A percentile compares a stretch with the other conserved stretches of the same genome.
These are phyloP conservation scores for Lumbricus terrestris DNA, from an alignment of 2,888 invertebrate species.

Conservation along the genomic window DNA sequence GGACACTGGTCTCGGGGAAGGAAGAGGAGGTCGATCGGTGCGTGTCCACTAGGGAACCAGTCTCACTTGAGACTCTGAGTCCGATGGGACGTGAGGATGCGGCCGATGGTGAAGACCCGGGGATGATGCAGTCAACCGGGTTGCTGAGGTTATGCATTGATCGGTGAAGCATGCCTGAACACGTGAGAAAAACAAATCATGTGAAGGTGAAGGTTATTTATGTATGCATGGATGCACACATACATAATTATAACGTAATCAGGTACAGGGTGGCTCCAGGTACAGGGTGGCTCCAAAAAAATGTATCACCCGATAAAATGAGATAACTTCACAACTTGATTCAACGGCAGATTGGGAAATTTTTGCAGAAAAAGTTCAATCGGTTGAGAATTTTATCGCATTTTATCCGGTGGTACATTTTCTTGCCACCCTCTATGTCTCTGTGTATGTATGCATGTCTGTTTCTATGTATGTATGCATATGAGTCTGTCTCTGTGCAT, in stretches of 20 bases:
- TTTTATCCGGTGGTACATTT: too few species aligned
- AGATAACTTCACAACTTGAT: too few species aligned
- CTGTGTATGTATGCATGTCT: too few species aligned
- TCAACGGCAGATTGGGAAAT: too few species aligned
- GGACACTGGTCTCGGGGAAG: conserved; percentile 39
- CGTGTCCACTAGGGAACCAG: background rate
- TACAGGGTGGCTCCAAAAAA: too few species aligned
- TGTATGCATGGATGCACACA: background rate
- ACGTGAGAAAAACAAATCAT: background rate
- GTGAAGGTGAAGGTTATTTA: background rate
- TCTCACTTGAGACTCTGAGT: background rate
- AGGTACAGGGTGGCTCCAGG: too few species aligned
- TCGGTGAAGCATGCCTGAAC: conserved; percentile 21
- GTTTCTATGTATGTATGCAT: background rate
- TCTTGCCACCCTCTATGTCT: too few species aligned
- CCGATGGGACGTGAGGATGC: background rate
- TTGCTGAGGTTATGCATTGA: conserved; percentile 24
- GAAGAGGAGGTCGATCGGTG: background rate
- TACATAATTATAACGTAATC: too few species aligned
- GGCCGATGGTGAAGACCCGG: background rate
- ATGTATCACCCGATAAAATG: too few species aligned
- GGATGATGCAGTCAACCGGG: conserved; percentile 6
- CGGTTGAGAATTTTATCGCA: too few species aligned
- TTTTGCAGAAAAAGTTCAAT: too few species aligned
- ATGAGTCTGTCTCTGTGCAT: background rate